Evolutionary conservation across 2,888 invertebrate species (phyloP).

Genomic region (Pristionchus exspectatus): DNA sequence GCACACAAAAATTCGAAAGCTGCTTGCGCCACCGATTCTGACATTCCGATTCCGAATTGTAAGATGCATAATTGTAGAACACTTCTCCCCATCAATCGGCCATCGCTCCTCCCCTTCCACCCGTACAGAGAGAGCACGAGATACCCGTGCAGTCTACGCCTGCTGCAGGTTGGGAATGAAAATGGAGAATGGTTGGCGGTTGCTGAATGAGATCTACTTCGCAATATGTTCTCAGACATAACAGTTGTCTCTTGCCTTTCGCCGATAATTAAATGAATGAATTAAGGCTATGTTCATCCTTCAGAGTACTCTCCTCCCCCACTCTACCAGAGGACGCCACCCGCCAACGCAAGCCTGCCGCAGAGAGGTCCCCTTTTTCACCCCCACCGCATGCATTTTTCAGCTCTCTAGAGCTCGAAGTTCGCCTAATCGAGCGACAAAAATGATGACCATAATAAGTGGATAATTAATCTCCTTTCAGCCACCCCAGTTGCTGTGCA

Average conservation of each 20-base stretch:
- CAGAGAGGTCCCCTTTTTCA: background rate
- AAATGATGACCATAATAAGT: background rate
- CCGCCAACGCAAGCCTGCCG: background rate
- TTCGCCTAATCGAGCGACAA: background rate
- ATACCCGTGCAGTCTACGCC: background rate
- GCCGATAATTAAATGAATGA: background rate
- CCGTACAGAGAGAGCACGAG: background rate
- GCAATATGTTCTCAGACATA: too few relatives aligned
- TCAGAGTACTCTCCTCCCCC: conserved; percentile 29
- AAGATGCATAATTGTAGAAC: background rate
- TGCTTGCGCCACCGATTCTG: too few relatives aligned
- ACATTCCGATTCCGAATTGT: too few relatives aligned
- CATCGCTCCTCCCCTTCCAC: conserved; percentile 12
- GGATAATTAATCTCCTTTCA: background rate
- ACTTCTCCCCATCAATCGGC: background rate
- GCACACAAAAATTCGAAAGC: too few relatives aligned
- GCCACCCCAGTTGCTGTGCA: background rate
- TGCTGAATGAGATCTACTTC: too few relatives aligned
- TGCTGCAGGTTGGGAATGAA: background rate
- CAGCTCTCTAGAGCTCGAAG: background rate
- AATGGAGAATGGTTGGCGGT: too few relatives aligned
- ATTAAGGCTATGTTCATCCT: background rate
- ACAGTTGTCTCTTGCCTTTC: too few relatives aligned
- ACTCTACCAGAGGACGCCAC: conserved; percentile 33
- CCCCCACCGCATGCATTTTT: background rate